Base-by-base conservation (phyloP, 1,140 invertebrate genomes). In the Lordiphosa clarofinis region DNA sequence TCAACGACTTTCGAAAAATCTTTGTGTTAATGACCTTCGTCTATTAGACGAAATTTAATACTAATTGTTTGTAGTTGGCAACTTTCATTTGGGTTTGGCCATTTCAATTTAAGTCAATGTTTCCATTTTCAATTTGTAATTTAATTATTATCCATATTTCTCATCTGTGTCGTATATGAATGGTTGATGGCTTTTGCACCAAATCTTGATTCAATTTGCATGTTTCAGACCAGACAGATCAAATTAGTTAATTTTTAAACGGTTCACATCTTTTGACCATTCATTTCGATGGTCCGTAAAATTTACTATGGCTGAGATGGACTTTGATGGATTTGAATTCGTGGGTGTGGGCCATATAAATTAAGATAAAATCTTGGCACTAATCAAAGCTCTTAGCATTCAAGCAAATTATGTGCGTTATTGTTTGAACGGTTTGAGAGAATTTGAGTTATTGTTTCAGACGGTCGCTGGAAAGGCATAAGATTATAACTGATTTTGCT, bases 1-100 rank as follows among this genome's bases (percentile, higher is more conserved):
- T 78, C 76, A 82, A 76, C 78, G 65, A 76, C 76, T 82, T 82
- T 82, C 78, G 46, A 81, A 82, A 73, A 59, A 64, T 35, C 46
- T 43, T 64, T 60, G 58, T 56, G 65, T 46, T 57, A 33, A 49
- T 47, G 76, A 72, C 67, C 76, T 75, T 81, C 56, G n/a, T 19
- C 36, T 40, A 37, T 63, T 50, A 37, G 53, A 40, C 31, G 56
- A 69, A 58, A 56, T 67, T 56, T 52, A 19, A 39, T 56, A 31
- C 50, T 74, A 74, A 74, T 74, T 74, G 59, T 42, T 73, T 31
- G 40, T 57, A 49, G 43, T 68, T 73, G 49, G 10, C 50, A 50
- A 56, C 66, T 69, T 68, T 68, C 56, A 53, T 53, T 54, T 67
- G 43, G 43, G 43, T 33, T 31, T 33, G 43, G 24, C 13, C 8